phyloP scores from a whole-genome alignment of 2,888 invertebrate species.

The Ophonus ardosiacus region DNA sequence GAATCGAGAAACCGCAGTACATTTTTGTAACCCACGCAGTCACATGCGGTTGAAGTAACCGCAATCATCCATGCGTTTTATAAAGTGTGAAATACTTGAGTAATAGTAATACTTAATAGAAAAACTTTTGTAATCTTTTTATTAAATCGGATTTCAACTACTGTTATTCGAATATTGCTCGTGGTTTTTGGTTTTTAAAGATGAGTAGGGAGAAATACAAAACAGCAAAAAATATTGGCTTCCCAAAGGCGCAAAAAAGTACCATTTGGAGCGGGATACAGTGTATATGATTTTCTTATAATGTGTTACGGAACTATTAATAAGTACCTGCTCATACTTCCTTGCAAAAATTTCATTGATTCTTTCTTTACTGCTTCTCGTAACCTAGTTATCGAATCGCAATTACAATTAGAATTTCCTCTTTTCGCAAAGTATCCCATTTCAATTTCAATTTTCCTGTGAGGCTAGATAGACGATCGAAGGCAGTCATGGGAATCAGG shows the following conservation, averaged over 20 bases:
- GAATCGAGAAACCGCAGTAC: not conserved
- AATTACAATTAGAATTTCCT: conserved; percentile 29
- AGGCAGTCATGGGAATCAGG: conserved; percentile 47
- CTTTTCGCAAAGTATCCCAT: conserved; percentile 2
- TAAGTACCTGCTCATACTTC: not conserved
- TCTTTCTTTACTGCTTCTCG: conserved; percentile 5
- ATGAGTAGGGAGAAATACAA: too few species aligned
- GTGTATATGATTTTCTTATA: too few species aligned
- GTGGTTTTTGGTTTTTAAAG: too few species aligned
- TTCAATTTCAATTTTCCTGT: conserved; percentile 42
- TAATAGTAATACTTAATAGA: not conserved
- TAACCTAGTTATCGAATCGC: conserved; percentile 13
- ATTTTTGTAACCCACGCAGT: not conserved
- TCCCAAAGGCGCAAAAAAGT: too few species aligned
- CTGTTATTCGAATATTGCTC: too few species aligned
- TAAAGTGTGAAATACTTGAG: conserved; percentile 45
- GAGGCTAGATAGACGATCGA: not conserved
- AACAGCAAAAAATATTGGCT: too few species aligned
- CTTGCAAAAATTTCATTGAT: conserved; percentile 6
- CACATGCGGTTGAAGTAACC: conserved; percentile 11
- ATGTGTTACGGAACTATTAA: conserved; percentile 13
- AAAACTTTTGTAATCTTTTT: not conserved
- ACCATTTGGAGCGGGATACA: too few species aligned
- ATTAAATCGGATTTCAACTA: not conserved
- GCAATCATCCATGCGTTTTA: conserved; percentile 50